These are phyloP conservation scores for Barypeithes pellucidus DNA, from an alignment of 2,888 invertebrate species.

Conservation along the genomic window DNA sequence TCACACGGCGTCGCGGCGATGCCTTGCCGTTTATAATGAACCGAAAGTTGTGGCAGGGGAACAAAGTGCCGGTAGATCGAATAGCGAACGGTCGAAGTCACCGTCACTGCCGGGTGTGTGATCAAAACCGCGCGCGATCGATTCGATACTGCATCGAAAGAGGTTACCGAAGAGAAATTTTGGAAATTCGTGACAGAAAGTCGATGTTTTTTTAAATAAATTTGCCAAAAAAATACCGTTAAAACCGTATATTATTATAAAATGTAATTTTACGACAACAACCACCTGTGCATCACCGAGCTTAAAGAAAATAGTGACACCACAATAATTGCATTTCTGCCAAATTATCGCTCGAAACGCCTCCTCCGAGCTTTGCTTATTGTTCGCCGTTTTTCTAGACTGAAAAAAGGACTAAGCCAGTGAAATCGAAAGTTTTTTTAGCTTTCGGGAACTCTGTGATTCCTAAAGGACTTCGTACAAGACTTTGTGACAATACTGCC, in stretches of 20 bases:
- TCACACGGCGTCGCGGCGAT: constrained; percentile 49
- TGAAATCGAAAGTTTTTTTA: constrained; percentile 16
- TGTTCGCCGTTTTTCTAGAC: neutral
- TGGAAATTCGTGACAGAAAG: constrained; percentile 25
- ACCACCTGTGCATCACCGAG: constrained; percentile 10
- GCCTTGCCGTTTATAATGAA: constrained; percentile 53
- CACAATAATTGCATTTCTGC: neutral
- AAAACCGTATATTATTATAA: too few relatives aligned
- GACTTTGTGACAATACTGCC: constrained; percentile 16
- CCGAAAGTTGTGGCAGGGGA: constrained; percentile 55
- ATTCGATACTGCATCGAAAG: constrained; percentile 13
- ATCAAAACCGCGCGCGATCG: constrained; percentile 27
- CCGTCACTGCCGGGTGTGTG: constrained; percentile 42
- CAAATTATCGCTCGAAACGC: neutral
- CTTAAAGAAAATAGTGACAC: constrained; percentile 19
- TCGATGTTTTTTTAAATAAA: neutral
- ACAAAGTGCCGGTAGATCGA: constrained; percentile 54
- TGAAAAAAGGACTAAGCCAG: neutral
- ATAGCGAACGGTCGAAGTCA: constrained; percentile 42
- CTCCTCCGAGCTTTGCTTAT: neutral
- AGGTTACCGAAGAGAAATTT: constrained; percentile 23
- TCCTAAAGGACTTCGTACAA: neutral
- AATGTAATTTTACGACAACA: constrained; percentile 14
- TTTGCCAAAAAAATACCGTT: neutral
- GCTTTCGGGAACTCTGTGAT: neutral